Evolutionary conservation across 2,797 vertebrate species (phyloP), one percentile per base, ranked within the genome.

Genomic region (Vultur gryphus): DNA sequence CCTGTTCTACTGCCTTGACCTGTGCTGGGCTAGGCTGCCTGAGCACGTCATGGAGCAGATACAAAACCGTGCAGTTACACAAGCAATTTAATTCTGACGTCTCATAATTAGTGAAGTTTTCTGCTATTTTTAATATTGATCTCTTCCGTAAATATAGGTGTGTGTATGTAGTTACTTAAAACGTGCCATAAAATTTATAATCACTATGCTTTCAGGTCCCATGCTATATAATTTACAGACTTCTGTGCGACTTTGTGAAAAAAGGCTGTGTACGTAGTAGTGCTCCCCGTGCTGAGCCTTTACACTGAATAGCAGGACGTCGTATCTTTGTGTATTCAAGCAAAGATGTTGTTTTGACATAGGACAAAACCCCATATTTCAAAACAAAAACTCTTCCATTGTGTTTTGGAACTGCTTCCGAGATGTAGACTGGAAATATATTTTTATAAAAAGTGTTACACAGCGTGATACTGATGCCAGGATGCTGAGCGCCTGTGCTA

Each of bases 401-500:
- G n/a, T 57, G 25, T 64, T 85, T 76, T 70, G 23, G 26, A 75
- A 28, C 65, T 61, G 54, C 41, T 73, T 62, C 7, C 25, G 55
- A 77, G 48, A 31, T 71, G 24, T 18, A 55, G 58, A 52, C 29
- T 82, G 84, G 57, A 70, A 80, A 64, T 67, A 3, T 1, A 8
- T 14, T 3, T 35, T n/a, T 88, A 75, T 7, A 11, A 48, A 23
- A 51, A 7, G 16, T 2, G 43, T 67, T 67, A 14, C 6, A 4
- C 72, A 58, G 84, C 67, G 73, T 62, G 72, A 57, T 2, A 1
- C 28, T 37, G 51, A 3, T 16, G 4, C 46, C 3, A 3, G 41
- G 82, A 43, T 0, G 0, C 65, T 0, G 0, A 46, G 41, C 0
- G 0, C 51, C 46, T 48, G 29, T 35, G 16, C 55, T 44, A 48